A percentile compares a stretch with the other conserved stretches of the same genome.
phyloP scores from a whole-genome alignment of 2,888 invertebrate species.

The Leptinotarsa peninsularis region DNA sequence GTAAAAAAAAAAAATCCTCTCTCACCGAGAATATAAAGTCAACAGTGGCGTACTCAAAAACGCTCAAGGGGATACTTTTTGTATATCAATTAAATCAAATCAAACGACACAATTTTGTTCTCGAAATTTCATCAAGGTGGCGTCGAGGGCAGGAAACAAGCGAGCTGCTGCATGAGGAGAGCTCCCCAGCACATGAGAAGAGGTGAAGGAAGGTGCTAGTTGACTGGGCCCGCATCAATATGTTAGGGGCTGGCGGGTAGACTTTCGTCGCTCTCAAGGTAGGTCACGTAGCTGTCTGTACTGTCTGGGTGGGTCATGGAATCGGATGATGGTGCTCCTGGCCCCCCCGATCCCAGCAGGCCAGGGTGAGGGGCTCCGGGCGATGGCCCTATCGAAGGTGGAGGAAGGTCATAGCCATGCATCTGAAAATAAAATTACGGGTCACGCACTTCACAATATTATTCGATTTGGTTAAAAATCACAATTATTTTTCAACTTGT shows the following conservation, averaged over 20 bases:
- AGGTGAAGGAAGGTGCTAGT: constrained; percentile 47
- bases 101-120: neutral
- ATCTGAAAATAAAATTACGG: constrained; percentile 72
- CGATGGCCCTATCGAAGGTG: constrained; percentile 67
- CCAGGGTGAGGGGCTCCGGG: constrained; percentile 68
- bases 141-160: constrained; percentile 42
- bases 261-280: constrained; percentile 90
- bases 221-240: constrained; percentile 43
- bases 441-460: constrained; percentile 26
- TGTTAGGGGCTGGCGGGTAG: constrained; percentile 80
- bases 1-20: neutral
- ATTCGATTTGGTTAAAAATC: too few relatives aligned
- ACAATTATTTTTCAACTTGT: too few relatives aligned
- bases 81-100: neutral
- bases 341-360: constrained; percentile 71
- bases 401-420: constrained; percentile 87
- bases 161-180: constrained; percentile 42
- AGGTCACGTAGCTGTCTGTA: constrained; percentile 91
- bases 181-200: constrained; percentile 40
- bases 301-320: constrained; percentile 82
- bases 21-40: neutral
- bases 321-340: constrained; percentile 72
- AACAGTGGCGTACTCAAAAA: neutral
- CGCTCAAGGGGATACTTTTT: neutral
- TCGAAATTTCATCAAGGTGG: neutral